phyloP scores from a whole-genome alignment of 2,888 invertebrate genomes.

The Brachyptera putata region DNA sequence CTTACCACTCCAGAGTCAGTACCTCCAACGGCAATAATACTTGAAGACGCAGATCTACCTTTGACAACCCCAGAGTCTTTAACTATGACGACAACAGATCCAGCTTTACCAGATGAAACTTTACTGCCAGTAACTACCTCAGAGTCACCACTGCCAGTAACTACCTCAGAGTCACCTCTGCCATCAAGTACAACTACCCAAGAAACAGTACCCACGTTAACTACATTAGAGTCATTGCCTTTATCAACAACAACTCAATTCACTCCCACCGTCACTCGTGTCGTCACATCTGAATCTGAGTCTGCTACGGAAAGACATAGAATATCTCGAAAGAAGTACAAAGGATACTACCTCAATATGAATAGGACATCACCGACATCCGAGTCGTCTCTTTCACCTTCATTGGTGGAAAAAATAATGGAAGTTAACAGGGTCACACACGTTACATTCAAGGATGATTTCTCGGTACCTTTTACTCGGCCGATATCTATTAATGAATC shows the following conservation, averaged over 20 bases:
- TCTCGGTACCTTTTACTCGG: background rate
- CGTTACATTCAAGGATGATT: slow-evolving; percentile 26
- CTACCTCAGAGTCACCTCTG: no score
- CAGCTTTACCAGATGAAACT: no score
- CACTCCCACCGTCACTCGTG: slow-evolving; percentile 43
- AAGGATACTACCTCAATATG: slow-evolving; percentile 16
- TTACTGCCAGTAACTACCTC: no score
- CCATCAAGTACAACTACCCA: no score
- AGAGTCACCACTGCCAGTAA: background rate
- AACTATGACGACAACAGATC: no score
- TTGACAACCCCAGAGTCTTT: no score
- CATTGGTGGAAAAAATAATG: slow-evolving; percentile 28
- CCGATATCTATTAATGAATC: background rate
- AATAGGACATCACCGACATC: no score
- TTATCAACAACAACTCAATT: slow-evolving; percentile 30
- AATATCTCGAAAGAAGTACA: slow-evolving; percentile 35
- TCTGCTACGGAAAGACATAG: slow-evolving; percentile 47
- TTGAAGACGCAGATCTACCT: background rate
- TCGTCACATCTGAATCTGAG: slow-evolving; percentile 48
- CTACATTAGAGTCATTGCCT: slow-evolving; percentile 20
- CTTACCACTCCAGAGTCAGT: slow-evolving; percentile 45
- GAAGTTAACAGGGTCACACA: slow-evolving; percentile 28
- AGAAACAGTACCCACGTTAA: background rate
- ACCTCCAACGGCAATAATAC: background rate
- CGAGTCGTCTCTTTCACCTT: background rate